These are phyloP conservation scores for Sebastes oblongus DNA, from an alignment of 2,797 vertebrate genomes.

Conservation along the genomic window DNA sequence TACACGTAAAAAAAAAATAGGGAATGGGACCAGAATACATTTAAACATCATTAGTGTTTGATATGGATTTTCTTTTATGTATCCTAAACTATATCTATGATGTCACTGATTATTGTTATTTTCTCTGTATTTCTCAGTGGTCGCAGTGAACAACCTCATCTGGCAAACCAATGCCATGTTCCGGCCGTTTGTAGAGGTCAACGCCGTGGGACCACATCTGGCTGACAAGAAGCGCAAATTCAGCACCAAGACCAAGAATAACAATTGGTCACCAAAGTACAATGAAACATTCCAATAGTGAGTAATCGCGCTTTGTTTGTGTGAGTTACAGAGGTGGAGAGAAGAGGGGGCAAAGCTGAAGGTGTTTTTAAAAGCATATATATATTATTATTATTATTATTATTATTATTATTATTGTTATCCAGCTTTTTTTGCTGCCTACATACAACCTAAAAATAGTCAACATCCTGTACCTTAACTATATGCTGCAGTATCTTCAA, in stretches of 20 bases:
- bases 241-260: slow-evolving; percentile 98
- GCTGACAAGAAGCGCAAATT: slow-evolving; percentile 96
- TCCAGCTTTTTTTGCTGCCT: not conserved
- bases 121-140: slow-evolving; percentile 79
- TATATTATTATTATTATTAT: not conserved
- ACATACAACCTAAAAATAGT: not conserved
- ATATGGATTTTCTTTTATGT: not conserved
- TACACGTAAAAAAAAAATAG: not conserved
- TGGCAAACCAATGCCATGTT: slow-evolving; percentile 99
- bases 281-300: slow-evolving; percentile 99
- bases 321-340: not conserved
- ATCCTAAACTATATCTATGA: not conserved
- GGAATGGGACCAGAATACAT: not conserved
- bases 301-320: slow-evolving; percentile 72
- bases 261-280: slow-evolving; percentile 99
- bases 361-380: not conserved
- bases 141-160: slow-evolving; percentile 90
- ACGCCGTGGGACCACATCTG: slow-evolving; percentile 91
- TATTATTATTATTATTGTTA: not conserved
- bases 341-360: not conserved
- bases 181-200: slow-evolving; percentile 98
- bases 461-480: not conserved
- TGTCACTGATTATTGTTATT: not conserved
- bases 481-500: not conserved
- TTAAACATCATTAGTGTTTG: not conserved